Base-by-base conservation (phyloP, 1,140 invertebrate species). In the Sarcophaga peregrina region DNA sequence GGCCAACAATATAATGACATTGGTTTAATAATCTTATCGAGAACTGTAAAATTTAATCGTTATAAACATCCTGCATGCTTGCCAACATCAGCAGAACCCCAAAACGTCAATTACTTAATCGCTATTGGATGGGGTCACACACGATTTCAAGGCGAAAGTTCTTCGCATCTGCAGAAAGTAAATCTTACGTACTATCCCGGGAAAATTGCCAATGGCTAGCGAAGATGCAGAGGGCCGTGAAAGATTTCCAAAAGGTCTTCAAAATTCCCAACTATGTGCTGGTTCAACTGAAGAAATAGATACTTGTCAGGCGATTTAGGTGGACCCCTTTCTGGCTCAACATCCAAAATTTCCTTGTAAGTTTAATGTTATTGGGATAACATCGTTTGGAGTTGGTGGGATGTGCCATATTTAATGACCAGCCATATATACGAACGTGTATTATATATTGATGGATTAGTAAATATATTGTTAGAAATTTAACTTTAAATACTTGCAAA, bases 191-290 rank as follows among this genome's bases (percentile, higher is more conserved):
- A 86, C 0, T 87, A 89, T 68, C 82, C 47, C 81, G 85, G 58
- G 52, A 84, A 0, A 52, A 25, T 20, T 87, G 86, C 72, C 85
- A 52, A 86, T 10, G 1, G 37, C 46, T 78, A 52, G n/a, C 37
- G 13, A 11, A 8, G 47, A n/a, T 17, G 47, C 76, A 83, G 76
- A 83, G 0, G 52, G 62, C n/a, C 37, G 82, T 9, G 86, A 89
- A 17, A 88, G 87, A 90, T 91, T 91, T 50, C 90, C 83, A 84
- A 85, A 83, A 85, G 92, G 93, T 0, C 91, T 93, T 17, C 58
- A 91, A 13, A 84, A 88, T 1, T 87, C 90, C 0, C 92, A 93
- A 86, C 86, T 96, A n/a, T 96, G 95, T 88, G 95, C 95, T 46
- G 95, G 95, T 13, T 92, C 90, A 25, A 89, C 93, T 25, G 87